These are phyloP conservation scores for Heliothis subflexa DNA, from an alignment of 1,140 invertebrate species.

Conservation along the genomic window DNA sequence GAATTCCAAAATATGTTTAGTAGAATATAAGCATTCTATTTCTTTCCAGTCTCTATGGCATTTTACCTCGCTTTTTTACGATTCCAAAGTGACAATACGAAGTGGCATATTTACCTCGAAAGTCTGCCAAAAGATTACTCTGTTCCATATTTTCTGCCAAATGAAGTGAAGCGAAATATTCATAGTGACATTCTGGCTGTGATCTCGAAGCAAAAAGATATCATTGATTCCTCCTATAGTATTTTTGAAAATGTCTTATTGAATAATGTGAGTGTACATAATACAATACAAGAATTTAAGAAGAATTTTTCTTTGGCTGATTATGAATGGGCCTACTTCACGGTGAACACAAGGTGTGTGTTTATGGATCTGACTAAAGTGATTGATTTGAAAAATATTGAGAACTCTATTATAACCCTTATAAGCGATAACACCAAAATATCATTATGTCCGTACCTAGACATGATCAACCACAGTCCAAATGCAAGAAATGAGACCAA, in stretches of 20 bases:
- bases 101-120: conserved; percentile 87
- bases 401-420: conserved; percentile 68
- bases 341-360: conserved; percentile 91
- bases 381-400: conserved; percentile 69
- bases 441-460: conserved; percentile 92
- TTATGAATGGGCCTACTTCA: conserved; percentile 89
- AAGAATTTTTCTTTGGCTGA: conserved; percentile 74
- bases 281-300: conserved; percentile 60
- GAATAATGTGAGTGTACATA: conserved; percentile 60
- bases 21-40: conserved; percentile 70
- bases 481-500: conserved; percentile 86
- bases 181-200: conserved; percentile 74
- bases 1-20: conserved; percentile 67
- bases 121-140: conserved; percentile 87
- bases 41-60: conserved; percentile 85
- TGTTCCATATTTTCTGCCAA: conserved; percentile 85
- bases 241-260: conserved; percentile 75
- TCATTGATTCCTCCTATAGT: conserved; percentile 80
- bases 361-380: conserved; percentile 84
- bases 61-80: conserved; percentile 87
- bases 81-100: conserved; percentile 75
- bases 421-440: conserved; percentile 87
- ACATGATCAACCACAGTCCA: conserved; percentile 91
- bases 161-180: conserved; percentile 75
- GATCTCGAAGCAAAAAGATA: conserved; percentile 69